These are phyloP conservation scores for Gymnoscelis rufifasciata DNA, from an alignment of 2,888 invertebrate genomes.

Conservation along the genomic window DNA sequence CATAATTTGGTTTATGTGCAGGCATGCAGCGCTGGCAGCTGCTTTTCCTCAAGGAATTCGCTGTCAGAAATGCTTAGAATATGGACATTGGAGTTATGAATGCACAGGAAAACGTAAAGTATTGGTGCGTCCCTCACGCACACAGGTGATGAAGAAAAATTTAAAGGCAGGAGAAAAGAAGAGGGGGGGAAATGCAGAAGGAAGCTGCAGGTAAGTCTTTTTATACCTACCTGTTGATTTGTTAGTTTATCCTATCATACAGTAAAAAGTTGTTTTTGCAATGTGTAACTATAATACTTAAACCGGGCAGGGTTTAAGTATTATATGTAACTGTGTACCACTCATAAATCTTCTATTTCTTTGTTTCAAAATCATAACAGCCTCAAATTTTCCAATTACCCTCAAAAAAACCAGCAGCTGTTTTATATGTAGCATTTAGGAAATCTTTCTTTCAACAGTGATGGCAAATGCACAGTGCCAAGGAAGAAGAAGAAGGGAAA, in stretches of 20 bases:
- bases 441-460: slow-evolving; percentile 37
- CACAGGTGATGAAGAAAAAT: slow-evolving; percentile 86
- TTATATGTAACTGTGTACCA: not conserved
- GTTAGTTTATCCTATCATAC: too few species aligned
- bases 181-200: slow-evolving; percentile 36
- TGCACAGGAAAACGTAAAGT: slow-evolving; percentile 94
- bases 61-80: slow-evolving; percentile 95
- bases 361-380: not conserved
- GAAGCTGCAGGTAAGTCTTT: slow-evolving; percentile 54
- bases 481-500: slow-evolving; percentile 58
- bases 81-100: slow-evolving; percentile 97
- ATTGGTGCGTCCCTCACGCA: slow-evolving; percentile 89
- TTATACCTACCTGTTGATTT: slow-evolving; percentile 15
- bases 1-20: slow-evolving; percentile 40
- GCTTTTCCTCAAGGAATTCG: slow-evolving; percentile 87
- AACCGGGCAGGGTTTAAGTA: too few species aligned
- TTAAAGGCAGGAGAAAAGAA: slow-evolving; percentile 48
- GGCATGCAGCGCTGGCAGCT: slow-evolving; percentile 80
- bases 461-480: slow-evolving; percentile 59
- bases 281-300: not conserved
- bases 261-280: not conserved
- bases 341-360: not conserved
- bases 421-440: too few species aligned
- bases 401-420: too few species aligned
- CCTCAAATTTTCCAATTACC: slow-evolving; percentile 6